phyloP scores from a whole-genome alignment of 2,113 vertebrate genomes.

The Geococcyx californianus region DNA sequence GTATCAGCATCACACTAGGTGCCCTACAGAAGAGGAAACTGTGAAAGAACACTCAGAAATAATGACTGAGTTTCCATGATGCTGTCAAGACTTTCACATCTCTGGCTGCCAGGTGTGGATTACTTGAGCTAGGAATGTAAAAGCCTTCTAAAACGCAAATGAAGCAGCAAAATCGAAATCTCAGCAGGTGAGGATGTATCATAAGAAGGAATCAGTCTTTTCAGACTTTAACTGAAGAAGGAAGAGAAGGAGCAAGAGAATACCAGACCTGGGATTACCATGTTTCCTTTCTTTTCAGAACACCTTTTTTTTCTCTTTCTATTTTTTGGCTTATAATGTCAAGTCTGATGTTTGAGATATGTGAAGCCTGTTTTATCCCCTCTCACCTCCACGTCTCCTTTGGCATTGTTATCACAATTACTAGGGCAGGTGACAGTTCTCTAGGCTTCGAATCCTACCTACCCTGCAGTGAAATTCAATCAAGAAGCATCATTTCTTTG shows the following conservation, averaged over 20 bases:
- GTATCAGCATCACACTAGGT: neutral
- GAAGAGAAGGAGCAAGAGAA: neutral
- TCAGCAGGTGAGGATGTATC: neutral
- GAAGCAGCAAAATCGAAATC: neutral
- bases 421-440: conserved; percentile 38
- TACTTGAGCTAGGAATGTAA: conserved; percentile 53
- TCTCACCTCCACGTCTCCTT: neutral
- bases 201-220: neutral
- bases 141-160: conserved; percentile 55
- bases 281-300: neutral
- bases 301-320: neutral
- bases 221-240: neutral
- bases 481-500: neutral
- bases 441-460: neutral
- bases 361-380: neutral
- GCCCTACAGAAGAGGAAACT: conserved; percentile 7
- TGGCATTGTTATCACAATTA: conserved; percentile 38
- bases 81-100: conserved; percentile 41
- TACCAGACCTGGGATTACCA: neutral
- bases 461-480: conserved; percentile 53
- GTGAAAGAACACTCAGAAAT: conserved; percentile 1
- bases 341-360: neutral
- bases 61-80: conserved; percentile 55
- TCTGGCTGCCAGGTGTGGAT: conserved; percentile 33
- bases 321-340: neutral